A percentile compares a stretch with the other conserved stretches of the same genome.
Conservation (phyloP, 2,888 invertebrate genomes). For the Corythucha ciliata region DNA sequence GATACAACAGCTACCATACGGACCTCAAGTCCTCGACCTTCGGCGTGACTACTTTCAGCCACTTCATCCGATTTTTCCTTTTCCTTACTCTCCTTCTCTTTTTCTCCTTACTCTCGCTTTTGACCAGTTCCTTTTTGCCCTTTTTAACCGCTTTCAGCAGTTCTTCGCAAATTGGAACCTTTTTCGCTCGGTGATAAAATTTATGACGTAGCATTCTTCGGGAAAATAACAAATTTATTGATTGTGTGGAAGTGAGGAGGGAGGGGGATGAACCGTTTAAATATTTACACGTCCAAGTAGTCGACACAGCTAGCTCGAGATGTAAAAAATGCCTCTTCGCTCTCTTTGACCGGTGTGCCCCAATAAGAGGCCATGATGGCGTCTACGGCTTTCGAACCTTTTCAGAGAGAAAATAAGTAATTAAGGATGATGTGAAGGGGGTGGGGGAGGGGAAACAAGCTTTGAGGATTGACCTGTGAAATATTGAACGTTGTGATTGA, state of each 20-base stretch:
- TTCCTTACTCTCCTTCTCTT: conserved; percentile 34
- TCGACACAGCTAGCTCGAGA: conserved; percentile 69
- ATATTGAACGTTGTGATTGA: conserved; percentile 93
- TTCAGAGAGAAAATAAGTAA: conserved; percentile 21
- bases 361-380: conserved; percentile 85
- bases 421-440: not conserved
- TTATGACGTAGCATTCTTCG: conserved; percentile 75
- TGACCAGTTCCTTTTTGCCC: conserved; percentile 42
- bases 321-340: conserved; percentile 66
- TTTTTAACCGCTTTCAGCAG: conserved; percentile 46
- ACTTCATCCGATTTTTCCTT: conserved; percentile 43
- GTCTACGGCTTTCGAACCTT: conserved; percentile 81
- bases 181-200: conserved; percentile 89
- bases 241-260: not conserved
- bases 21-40: conserved; percentile 36
- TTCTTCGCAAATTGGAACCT: conserved; percentile 61
- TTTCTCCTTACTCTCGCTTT: conserved; percentile 41
- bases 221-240: not conserved
- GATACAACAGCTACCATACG: not conserved
- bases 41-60: conserved; percentile 48
- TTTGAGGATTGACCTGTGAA: conserved; percentile 62
- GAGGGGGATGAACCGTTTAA: too few relatives aligned
- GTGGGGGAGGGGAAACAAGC: not conserved
- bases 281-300: conserved; percentile 60
- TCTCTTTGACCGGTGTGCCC: conserved; percentile 49